Evolutionary conservation across 2,113 vertebrate genomes (phyloP), one percentile per base, ranked within the genome.

Genomic region (Mastomys coucha): DNA sequence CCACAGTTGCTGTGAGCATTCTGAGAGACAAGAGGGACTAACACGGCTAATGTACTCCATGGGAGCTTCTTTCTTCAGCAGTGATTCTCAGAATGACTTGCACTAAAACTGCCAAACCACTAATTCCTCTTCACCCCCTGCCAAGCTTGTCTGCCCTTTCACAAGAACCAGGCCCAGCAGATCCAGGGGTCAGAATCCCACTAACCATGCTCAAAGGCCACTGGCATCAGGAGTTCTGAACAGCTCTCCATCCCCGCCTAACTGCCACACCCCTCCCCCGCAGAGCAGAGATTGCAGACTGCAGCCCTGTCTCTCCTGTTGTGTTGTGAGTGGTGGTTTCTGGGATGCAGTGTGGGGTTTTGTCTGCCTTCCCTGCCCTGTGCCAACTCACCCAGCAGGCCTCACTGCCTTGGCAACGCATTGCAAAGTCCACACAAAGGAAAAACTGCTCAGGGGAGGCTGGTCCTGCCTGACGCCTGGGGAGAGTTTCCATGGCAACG

Each of bases 401-500:
- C 96, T 87, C 96, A 97, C 96, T 96, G 96, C 96, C 97, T 97
- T 97, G 97, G 96, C 96, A 97, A 97, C 97, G 19, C 88, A 58
- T 96, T 63, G 95, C 96, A 97, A 96, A 98, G 96, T 97, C 97
- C 97, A 97, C 96, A 97, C 97, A 98, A 98, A 97, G 95, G 96
- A 87, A 97, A 97, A 95, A 89, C 93, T 89, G 94, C 77, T 26
- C 69, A 0, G 67, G 65, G 96, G 93, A 97, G 96, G 96, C 80
- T 96, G 96, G 96, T 96, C 94, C 96, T 95, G 94, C 96, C 88
- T 19, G 12, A 77, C 91, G 94, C 96, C 75, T 24, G 98, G 98
- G 98, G 99, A 98, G 98, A 97, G 99, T 99, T 99, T 98, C 99
- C 99, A 99, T 99, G 99, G 99, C 98, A 98, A 99, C 98, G 96